phyloP scores from a whole-genome alignment of 2,113 vertebrate genomes.

The Maccullochella peelii region DNA sequence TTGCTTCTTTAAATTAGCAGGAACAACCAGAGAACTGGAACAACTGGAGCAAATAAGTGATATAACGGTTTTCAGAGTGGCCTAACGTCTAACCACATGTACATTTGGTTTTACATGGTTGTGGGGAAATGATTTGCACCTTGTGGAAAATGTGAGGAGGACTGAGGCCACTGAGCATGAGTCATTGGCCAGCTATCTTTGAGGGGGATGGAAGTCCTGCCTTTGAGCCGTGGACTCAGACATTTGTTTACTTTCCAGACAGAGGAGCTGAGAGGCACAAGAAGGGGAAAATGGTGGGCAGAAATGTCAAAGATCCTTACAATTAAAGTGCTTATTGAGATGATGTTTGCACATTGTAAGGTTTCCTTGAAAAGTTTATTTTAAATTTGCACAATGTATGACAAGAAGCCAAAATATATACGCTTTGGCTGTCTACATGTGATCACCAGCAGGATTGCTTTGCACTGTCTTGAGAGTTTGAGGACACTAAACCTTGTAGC shows the following conservation, averaged over 20 bases:
- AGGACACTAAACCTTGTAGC: neutral
- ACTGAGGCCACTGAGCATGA: slow-evolving; percentile 75
- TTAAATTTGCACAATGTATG: neutral
- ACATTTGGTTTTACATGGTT: slow-evolving; percentile 73
- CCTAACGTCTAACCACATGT: slow-evolving; percentile 62
- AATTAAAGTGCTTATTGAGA: neutral
- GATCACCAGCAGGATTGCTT: neutral
- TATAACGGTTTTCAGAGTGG: slow-evolving; percentile 46
- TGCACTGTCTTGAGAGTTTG: too few species aligned
- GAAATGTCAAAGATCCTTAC: slow-evolving; percentile 18
- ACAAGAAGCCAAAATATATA: neutral
- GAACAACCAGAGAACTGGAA: slow-evolving; percentile 23
- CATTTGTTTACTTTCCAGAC: slow-evolving; percentile 85
- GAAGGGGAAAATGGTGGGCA: slow-evolving; percentile 67
- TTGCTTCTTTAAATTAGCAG: slow-evolving; percentile 13
- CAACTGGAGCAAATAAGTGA: slow-evolving; percentile 28
- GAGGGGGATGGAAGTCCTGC: slow-evolving; percentile 79
- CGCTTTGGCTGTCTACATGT: too few species aligned
- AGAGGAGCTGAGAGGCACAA: slow-evolving; percentile 75
- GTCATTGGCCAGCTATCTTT: slow-evolving; percentile 83
- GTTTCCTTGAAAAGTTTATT: neutral
- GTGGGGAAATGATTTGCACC: slow-evolving; percentile 80
- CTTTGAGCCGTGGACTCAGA: slow-evolving; percentile 71
- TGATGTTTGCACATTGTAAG: neutral
- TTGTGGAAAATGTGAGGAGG: slow-evolving; percentile 83